Conservation (phyloP, 2,797 vertebrate species). For the Myotis pilosus region DNA sequence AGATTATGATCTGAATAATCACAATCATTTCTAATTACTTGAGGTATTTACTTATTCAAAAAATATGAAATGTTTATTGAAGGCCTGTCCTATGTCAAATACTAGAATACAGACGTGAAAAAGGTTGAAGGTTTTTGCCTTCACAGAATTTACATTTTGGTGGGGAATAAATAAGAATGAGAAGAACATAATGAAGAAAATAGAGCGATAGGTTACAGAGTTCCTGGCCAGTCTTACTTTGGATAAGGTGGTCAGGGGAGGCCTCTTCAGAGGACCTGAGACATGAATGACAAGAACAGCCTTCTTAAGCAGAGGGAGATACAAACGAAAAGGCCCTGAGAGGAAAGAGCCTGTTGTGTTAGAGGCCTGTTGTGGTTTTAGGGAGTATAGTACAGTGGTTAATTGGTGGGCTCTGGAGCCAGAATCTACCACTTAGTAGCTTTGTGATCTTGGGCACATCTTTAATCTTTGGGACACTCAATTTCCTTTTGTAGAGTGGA, state of each 20-base stretch:
- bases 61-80: neutral
- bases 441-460: neutral
- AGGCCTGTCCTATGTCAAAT: neutral
- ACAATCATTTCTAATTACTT: conserved; percentile 1
- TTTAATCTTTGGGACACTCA: neutral
- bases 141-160: neutral
- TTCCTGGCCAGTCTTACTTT: neutral
- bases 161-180: neutral
- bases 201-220: neutral
- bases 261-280: neutral
- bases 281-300: neutral
- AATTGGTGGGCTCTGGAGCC: neutral
- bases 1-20: neutral
- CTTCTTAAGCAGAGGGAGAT: neutral
- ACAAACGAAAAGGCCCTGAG: neutral
- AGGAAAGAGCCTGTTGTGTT: neutral
- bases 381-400: neutral
- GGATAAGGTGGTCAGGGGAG: neutral
- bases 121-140: neutral
- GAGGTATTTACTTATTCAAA: neutral
- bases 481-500: neutral
- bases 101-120: neutral
- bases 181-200: neutral
- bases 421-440: neutral
- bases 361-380: neutral